Evolutionary conservation across 2,888 invertebrate species (phyloP).

Genomic region (Xestia sexstrigata): DNA sequence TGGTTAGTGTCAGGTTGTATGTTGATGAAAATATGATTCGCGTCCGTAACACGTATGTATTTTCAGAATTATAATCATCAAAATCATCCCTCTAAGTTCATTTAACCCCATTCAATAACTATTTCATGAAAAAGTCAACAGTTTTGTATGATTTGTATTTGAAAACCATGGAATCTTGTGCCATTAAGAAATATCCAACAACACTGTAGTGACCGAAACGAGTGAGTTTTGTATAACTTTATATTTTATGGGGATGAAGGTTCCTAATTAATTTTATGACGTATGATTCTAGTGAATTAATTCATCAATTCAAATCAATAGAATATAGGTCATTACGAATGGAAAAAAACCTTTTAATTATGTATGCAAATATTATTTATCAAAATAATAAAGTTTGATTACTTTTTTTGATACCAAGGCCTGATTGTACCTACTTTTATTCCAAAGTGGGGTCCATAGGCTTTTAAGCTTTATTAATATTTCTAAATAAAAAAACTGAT

Average conservation of each 20-base stretch:
- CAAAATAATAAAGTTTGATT: too few species aligned
- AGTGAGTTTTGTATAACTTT: background rate
- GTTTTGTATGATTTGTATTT: background rate
- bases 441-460: background rate
- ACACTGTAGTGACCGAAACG: background rate
- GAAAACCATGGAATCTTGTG: background rate
- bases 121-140: too few species aligned
- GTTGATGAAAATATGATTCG: too few species aligned
- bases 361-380: background rate
- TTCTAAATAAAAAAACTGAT: too few species aligned
- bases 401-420: background rate
- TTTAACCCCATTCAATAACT: too few species aligned
- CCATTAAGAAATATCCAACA: background rate
- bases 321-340: background rate
- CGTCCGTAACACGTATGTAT: too few species aligned
- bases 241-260: background rate
- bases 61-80: too few species aligned
- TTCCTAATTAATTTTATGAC: background rate
- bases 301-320: background rate
- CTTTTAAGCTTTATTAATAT: too few species aligned
- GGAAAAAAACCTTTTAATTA: background rate
- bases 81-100: too few species aligned
- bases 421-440: background rate
- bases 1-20: too few species aligned
- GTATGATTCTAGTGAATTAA: slow-evolving; percentile 2